Evolutionary conservation across 2,888 invertebrate genomes (phyloP).

Genomic region (Copidosoma aretas): DNA sequence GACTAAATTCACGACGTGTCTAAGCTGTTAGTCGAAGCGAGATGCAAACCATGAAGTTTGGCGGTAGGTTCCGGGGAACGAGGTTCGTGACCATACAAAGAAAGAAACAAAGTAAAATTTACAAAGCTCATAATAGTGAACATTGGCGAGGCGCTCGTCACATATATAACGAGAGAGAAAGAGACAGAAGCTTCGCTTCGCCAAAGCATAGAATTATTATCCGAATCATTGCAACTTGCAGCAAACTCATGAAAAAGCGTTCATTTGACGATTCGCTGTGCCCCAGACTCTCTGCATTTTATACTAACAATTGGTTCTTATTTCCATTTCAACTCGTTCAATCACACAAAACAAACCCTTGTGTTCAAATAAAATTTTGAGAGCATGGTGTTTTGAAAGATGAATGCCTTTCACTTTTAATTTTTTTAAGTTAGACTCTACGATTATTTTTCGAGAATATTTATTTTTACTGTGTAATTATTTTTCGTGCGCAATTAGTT

Average conservation of each 20-base stretch:
- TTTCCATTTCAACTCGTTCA: too few relatives aligned
- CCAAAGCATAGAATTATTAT: constrained; percentile 37
- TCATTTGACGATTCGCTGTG: constrained; percentile 20
- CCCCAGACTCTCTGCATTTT: background rate
- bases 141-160: constrained; percentile 32
- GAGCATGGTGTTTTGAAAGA: constrained; percentile 7
- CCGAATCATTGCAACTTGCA: constrained; percentile 29
- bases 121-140: constrained; percentile 26
- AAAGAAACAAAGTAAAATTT: constrained; percentile 20
- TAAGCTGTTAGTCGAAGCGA: constrained; percentile 19
- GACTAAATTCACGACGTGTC: constrained; percentile 23
- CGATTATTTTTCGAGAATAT: constrained; percentile 29
- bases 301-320: too few relatives aligned
- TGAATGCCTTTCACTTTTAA: constrained; percentile 21
- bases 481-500: constrained; percentile 19
- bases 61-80: background rate
- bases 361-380: background rate
- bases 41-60: constrained; percentile 18
- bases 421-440: constrained; percentile 11
- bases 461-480: constrained; percentile 31
- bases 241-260: constrained; percentile 18
- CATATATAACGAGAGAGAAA: constrained; percentile 34
- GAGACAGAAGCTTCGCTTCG: constrained; percentile 38
- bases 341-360: too few relatives aligned
- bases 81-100: constrained; percentile 12